Base-by-base conservation (phyloP, 2,888 invertebrate species). In the Dimorphilus gyrociliatus region DNA sequence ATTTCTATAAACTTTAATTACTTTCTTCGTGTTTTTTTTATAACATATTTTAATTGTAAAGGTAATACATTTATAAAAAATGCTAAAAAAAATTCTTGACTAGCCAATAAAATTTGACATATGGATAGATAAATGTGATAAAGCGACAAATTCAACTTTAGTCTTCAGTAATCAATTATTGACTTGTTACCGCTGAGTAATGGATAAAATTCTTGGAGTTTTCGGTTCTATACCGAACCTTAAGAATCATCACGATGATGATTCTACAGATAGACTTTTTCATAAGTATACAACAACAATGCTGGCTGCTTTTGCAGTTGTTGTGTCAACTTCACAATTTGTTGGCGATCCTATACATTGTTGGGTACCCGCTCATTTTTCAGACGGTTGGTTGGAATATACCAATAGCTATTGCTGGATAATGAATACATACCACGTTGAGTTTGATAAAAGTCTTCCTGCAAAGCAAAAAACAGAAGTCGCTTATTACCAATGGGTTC, bases 321-420 rank as follows among this genome's bases (percentile, higher is more conserved):
- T 90, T 53, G 85, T 90, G 39, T 86, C 86, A 29, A 82, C 84
- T 42, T 71, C 85, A 36, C 88, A 88, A 58, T 88, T 88, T 65
- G 86, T 90, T 56, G 90, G 90, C 8, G 88, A 90, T 63, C 88
- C 88, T 14, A 90, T 90, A 55, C 84, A 86, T 66, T 90, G 90
- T 64, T 66, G 65, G 55, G 63, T 64, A 32, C 65, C 65, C 15
- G 64, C 64, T 3, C 62, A 65, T 44, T 65, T 65, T 44, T 60
- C 63, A 27, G 54, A 61, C 29, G 60, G 63, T 30, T 64, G 64
- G 57, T 64, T 64, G 38, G 64, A 65, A 41, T 65, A 65, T 44
- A 62, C 65, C 25, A 66, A 65, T 48, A 63, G 60, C 42, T 63
- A 63, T 30, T 65, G 65, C 44, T 65, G 60, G 63, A 63, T 66